Percentiles rank a stretch among this genome's conserved stretches.
Evolutionary conservation across 2,888 invertebrate species (phyloP).

Genomic region (Polia nebulosa): DNA sequence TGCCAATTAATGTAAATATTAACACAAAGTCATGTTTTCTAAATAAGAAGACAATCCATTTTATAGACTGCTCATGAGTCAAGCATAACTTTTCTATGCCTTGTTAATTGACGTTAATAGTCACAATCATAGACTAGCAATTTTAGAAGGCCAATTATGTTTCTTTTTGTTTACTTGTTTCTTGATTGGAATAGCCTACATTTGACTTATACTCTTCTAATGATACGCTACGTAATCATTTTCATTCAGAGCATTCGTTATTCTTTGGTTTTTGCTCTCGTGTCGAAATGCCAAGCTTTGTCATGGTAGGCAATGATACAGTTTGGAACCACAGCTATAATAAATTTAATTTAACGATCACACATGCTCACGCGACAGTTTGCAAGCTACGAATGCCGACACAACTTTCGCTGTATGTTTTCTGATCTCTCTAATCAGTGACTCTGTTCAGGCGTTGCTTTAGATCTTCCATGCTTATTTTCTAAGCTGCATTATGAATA

Average conservation of each 20-base stretch:
- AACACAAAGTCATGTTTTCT: slow-evolving; percentile 45
- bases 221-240: slow-evolving; percentile 57
- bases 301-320: slow-evolving; percentile 28
- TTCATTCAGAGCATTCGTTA: slow-evolving; percentile 54
- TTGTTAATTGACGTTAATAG: slow-evolving; percentile 68
- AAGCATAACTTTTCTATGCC: slow-evolving; percentile 62
- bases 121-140: slow-evolving; percentile 66
- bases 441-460: slow-evolving; percentile 16
- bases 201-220: slow-evolving; percentile 60
- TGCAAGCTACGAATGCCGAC: slow-evolving; percentile 16
- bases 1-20: slow-evolving; percentile 33
- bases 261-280: slow-evolving; percentile 17
- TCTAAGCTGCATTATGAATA: slow-evolving; percentile 44
- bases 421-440: slow-evolving; percentile 50
- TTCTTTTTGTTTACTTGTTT: slow-evolving; percentile 66
- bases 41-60: slow-evolving; percentile 54
- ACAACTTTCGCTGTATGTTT: slow-evolving; percentile 42
- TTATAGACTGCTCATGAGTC: slow-evolving; percentile 62
- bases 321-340: slow-evolving; percentile 19
- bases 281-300: slow-evolving; percentile 14
- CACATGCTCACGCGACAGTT: slow-evolving; percentile 40
- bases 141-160: slow-evolving; percentile 68
- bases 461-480: slow-evolving; percentile 40
- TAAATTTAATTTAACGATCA: slow-evolving; percentile 52
- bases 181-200: slow-evolving; percentile 67